A percentile compares a stretch with the other conserved stretches of the same genome.
Evolutionary conservation across 2,113 vertebrate genomes (phyloP).

Genomic region (Elgaria multicarinata): DNA sequence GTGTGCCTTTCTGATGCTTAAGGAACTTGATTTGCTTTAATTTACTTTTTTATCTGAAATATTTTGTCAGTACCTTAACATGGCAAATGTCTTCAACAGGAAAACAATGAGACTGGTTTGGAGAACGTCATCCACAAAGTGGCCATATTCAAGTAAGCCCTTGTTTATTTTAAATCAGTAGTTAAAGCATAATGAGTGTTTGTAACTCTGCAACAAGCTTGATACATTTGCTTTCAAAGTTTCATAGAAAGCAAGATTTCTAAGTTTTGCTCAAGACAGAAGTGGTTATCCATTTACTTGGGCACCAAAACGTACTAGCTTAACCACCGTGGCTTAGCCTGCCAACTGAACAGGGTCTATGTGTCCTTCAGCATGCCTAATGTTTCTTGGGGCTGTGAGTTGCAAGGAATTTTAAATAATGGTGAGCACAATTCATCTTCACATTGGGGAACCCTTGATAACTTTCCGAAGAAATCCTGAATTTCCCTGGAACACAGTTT

Average conservation of each 20-base stretch:
- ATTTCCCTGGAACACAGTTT: not conserved
- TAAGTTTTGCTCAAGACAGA: not conserved
- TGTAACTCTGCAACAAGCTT: not conserved
- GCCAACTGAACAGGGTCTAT: too few species aligned
- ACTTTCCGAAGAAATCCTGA: not conserved
- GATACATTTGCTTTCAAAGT: not conserved
- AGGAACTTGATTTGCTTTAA: not conserved
- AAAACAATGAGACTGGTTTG: slow-evolving; percentile 95
- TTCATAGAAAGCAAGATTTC: not conserved
- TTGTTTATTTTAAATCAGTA: slow-evolving; percentile 6
- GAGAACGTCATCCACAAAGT: slow-evolving; percentile 94
- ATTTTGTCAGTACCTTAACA: slow-evolving; percentile 45
- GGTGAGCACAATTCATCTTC: not conserved
- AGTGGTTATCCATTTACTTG: not conserved
- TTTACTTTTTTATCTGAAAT: not conserved
- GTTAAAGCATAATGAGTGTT: not conserved
- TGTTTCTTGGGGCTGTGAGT: not conserved
- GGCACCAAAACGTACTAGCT: not conserved
- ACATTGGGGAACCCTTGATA: not conserved
- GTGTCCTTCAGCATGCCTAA: not conserved
- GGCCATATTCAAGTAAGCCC: slow-evolving; percentile 93
- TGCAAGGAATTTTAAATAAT: not conserved
- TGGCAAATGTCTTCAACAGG: slow-evolving; percentile 78
- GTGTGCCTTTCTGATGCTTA: not conserved
- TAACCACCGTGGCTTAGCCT: too few species aligned